Percentiles rank a stretch among this genome's conserved stretches.
These are phyloP conservation scores for Neodiprion virginianus DNA, from an alignment of 1,140 invertebrate species.

Conservation along the genomic window DNA sequence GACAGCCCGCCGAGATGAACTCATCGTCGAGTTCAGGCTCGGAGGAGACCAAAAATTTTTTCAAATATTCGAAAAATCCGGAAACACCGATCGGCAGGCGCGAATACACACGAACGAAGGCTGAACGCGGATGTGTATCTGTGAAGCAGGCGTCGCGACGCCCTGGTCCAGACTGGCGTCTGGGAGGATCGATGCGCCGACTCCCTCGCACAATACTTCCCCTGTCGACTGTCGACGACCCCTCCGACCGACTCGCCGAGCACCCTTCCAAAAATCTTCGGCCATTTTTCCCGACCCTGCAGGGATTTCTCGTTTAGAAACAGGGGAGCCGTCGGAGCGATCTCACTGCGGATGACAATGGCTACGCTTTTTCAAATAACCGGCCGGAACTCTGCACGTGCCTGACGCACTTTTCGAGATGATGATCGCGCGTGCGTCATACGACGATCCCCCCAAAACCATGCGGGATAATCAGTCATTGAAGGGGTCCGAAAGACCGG, in stretches of 20 bases:
- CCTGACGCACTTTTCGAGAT: not conserved
- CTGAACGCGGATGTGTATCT: not conserved
- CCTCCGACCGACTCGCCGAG: not conserved
- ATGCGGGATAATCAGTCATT: not conserved
- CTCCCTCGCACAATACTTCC: constrained; percentile 33
- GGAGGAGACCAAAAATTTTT: too few relatives aligned
- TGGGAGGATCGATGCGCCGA: constrained; percentile 50
- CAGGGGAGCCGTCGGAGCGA: not conserved
- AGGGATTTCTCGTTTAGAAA: not conserved
- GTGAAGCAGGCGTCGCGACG: constrained; percentile 40
- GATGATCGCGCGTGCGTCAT: not conserved
- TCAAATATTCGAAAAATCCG: too few relatives aligned
- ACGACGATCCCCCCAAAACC: not conserved
- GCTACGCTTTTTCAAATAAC: not conserved
- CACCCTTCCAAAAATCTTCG: not conserved
- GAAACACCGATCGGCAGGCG: too few relatives aligned
- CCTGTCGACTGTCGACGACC: not conserved
- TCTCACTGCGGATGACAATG: not conserved
- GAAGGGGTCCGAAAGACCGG: not conserved
- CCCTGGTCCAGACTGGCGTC: constrained; percentile 52
- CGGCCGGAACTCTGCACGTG: not conserved
- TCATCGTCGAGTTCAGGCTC: too few relatives aligned
- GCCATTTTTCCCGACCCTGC: not conserved
- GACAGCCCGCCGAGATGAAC: too few relatives aligned
- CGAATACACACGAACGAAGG: not conserved